phyloP scores from a whole-genome alignment of 2,797 vertebrate species.

The Tapera naevia region DNA sequence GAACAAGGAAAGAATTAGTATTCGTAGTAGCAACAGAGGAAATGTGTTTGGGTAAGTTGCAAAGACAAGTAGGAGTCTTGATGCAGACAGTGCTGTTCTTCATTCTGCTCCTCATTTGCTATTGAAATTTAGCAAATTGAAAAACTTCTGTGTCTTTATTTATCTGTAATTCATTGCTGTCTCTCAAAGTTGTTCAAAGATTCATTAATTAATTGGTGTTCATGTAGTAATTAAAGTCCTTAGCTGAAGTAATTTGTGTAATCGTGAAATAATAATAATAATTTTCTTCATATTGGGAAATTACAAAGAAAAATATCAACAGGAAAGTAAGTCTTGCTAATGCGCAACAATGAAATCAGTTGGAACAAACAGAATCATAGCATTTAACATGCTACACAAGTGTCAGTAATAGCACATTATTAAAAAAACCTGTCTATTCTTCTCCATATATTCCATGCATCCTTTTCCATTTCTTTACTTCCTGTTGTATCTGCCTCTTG shows the following conservation, averaged over 20 bases:
- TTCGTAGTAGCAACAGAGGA: not conserved
- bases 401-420: not conserved
- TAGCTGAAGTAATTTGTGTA: not conserved
- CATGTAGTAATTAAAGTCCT: not conserved
- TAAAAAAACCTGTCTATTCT: not conserved
- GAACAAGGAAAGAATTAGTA: not conserved
- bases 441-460: not conserved
- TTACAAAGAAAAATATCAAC: not conserved
- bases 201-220: not conserved
- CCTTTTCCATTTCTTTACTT: not conserved
- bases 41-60: not conserved
- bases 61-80: not conserved
- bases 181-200: not conserved
- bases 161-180: not conserved
- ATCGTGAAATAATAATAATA: not conserved
- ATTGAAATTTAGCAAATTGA: not conserved
- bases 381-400: not conserved
- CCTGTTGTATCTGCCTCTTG: not conserved
- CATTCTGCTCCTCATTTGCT: not conserved
- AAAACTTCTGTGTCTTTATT: not conserved
- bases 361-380: not conserved
- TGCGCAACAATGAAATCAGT: not conserved
- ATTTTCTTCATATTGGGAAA: not conserved
- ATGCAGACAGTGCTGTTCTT: not conserved
- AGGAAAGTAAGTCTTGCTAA: not conserved